Evolutionary conservation across 2,113 vertebrate species (phyloP).

Genomic region (Patagioenas fasciata): DNA sequence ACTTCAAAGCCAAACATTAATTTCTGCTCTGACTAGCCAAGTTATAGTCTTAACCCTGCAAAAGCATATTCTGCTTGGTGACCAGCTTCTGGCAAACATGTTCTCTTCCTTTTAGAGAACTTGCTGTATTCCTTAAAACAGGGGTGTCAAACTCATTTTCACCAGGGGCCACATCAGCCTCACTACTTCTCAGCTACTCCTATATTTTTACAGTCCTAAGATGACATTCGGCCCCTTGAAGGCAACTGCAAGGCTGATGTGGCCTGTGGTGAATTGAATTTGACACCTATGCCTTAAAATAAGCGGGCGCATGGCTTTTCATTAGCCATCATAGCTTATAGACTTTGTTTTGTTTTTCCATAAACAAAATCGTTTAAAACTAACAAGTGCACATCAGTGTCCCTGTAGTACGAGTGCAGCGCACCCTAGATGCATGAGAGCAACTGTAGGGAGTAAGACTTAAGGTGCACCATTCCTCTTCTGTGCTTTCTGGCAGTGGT

Average conservation of each 20-base stretch:
- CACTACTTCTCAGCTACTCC: too few species aligned
- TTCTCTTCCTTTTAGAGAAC: neutral
- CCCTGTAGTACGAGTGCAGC: neutral
- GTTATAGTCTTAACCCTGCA: neutral
- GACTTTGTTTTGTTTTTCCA: neutral
- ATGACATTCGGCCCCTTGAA: too few species aligned
- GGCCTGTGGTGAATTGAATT: too few species aligned
- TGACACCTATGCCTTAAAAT: too few species aligned
- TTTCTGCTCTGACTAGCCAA: neutral
- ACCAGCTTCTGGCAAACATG: neutral
- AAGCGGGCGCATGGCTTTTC: neutral
- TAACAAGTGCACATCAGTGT: neutral
- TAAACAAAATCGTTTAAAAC: neutral
- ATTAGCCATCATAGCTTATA: neutral
- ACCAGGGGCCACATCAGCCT: too few species aligned
- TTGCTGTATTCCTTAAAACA: neutral
- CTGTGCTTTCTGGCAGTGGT: neutral
- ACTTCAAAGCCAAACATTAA: neutral
- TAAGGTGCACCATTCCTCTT: too few species aligned
- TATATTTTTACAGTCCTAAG: too few species aligned
- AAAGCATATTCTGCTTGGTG: neutral
- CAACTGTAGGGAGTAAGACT: fast-evolving
- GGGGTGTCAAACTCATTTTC: too few species aligned
- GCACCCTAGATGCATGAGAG: neutral
- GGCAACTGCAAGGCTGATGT: too few species aligned